phyloP scores from a whole-genome alignment of 2,888 invertebrate genomes.

The Chymomyza amoena region DNA sequence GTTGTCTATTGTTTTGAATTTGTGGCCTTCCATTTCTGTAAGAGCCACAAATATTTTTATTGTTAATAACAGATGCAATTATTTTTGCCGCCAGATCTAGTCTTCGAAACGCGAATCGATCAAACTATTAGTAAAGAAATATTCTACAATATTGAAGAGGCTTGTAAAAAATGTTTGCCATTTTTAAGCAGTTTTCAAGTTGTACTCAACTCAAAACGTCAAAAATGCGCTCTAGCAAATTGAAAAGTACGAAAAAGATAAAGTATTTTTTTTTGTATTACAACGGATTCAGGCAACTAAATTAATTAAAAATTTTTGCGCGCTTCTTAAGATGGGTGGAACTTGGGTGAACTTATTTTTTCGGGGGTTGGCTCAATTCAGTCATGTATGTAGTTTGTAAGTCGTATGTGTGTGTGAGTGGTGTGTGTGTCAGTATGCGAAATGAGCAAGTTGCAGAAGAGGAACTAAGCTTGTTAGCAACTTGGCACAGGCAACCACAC shows the following conservation, averaged over 20 bases:
- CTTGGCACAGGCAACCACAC: constrained; percentile 54
- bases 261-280: constrained; percentile 19
- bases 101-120: too few species aligned
- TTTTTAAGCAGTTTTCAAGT: not conserved
- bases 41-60: too few species aligned
- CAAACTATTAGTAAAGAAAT: not conserved
- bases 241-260: not conserved
- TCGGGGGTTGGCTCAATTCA: not conserved
- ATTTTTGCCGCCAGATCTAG: too few species aligned
- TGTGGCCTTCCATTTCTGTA: too few species aligned
- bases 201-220: not conserved
- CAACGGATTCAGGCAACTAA: constrained; percentile 47
- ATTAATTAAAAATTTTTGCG: constrained; percentile 58
- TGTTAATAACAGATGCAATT: too few species aligned
- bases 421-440: constrained; percentile 12
- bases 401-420: constrained; percentile 10
- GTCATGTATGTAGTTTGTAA: not conserved
- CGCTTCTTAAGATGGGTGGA: constrained; percentile 7
- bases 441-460: constrained; percentile 49
- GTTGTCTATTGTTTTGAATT: too few species aligned
- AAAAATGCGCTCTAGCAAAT: not conserved
- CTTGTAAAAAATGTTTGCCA: not conserved
- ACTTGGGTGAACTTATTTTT: not conserved
- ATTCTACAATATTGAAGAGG: not conserved
- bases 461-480: constrained; percentile 68